A percentile compares a stretch with the other conserved stretches of the same genome.
Evolutionary conservation across 2,113 vertebrate genomes (phyloP).

Genomic region (zebrafish (Danio rerio)): GRCz12tu NC_133197.1:13211501-13212000

Average conservation of each 20-base stretch:
- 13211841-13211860: slow-evolving; percentile 75
- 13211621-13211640: too few species aligned
- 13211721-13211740: slow-evolving; percentile 18
- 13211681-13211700: too few species aligned
- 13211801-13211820: slow-evolving; percentile 74
- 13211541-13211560: too few species aligned
- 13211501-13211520: too few species aligned
- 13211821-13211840: slow-evolving; percentile 74
- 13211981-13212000: slow-evolving; percentile 81
- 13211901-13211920: slow-evolving; percentile 78
- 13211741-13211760: slow-evolving; percentile 76
- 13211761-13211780: slow-evolving; percentile 68
- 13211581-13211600: too few species aligned
- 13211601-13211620: too few species aligned
- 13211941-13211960: slow-evolving; percentile 77
- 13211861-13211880: slow-evolving; percentile 82
- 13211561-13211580: too few species aligned
- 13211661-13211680: too few species aligned
- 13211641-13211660: too few species aligned
- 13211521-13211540: too few species aligned
- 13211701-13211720: not conserved
- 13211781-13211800: slow-evolving; percentile 75
- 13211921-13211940: slow-evolving; percentile 71
- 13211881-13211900: slow-evolving; percentile 87
- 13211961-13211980: slow-evolving; percentile 82